A percentile compares a stretch with the other conserved stretches of the same genome.
phyloP scores from a whole-genome alignment of 2,113 vertebrate genomes.

The Echinops telfairi region DNA sequence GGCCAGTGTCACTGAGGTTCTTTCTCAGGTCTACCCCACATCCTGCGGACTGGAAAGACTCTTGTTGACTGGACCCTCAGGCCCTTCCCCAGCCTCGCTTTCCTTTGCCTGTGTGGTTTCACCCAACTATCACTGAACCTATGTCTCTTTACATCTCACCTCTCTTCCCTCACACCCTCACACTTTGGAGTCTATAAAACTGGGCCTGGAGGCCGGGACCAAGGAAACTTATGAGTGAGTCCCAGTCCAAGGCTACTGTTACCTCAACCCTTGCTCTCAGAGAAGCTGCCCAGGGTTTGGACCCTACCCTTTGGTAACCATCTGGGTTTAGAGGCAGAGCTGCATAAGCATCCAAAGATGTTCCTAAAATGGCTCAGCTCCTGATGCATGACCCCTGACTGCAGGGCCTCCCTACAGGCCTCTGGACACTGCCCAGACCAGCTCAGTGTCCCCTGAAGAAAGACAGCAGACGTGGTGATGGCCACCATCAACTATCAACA shows the following conservation, averaged over 20 bases:
- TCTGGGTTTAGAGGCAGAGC: neutral
- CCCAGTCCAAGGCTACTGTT: neutral
- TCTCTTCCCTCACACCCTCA: neutral
- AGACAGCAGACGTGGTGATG: constrained; percentile 93
- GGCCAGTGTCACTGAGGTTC: neutral
- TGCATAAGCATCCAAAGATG: neutral
- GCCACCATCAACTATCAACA: constrained; percentile 93
- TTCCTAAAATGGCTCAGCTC: neutral
- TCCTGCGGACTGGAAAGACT: neutral
- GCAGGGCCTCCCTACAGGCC: neutral
- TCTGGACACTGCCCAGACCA: neutral
- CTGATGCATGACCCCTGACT: neutral
- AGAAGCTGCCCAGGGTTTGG: neutral
- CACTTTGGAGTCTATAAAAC: neutral
- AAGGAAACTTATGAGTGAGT: neutral
- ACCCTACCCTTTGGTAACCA: neutral
- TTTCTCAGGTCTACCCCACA: neutral
- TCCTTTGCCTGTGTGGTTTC: neutral
- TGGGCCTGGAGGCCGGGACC: neutral
- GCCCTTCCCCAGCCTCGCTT: neutral
- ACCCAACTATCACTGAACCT: neutral
- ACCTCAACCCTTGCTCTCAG: neutral
- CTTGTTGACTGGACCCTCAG: fast-evolving
- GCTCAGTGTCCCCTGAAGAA: constrained; percentile 85
- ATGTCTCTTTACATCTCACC: neutral